Evolutionary conservation across 2,888 invertebrate genomes (phyloP), one percentile per base, ranked within the genome.

Genomic region (Chorisops tibialis): DNA sequence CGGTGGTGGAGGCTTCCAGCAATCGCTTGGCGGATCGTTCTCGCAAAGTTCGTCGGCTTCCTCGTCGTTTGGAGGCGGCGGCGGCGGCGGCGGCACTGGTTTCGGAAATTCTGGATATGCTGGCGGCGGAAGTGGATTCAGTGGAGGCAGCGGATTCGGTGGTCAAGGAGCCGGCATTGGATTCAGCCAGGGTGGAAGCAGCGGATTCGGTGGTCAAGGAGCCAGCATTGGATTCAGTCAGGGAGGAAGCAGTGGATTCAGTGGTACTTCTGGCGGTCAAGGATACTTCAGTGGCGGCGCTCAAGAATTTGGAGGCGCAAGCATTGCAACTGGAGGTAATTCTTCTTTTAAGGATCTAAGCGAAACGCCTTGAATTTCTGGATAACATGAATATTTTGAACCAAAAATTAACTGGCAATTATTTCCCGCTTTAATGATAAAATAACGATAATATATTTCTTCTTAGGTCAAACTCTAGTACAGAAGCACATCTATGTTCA

Each of bases 401-500:
- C 16, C 41, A 6, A 41, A 47, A 19, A 1, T 4, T 3, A 16
- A 9, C 9, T 21, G 12, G 21, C 14, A 47, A 1, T 16, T 4
- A 19, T 47, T 16, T 12, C 19, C 30, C 30, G 30, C 12, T 6
- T 18, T n/a, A n/a, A n/a, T n/a, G n/a, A n/a, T n/a, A n/a, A n/a
- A n/a, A n/a, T n/a, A n/a, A n/a, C n/a, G n/a, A n/a, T n/a, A n/a
- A n/a, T n/a, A n/a, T n/a, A n/a, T n/a, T n/a, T n/a, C 30, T 2
- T 30, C 30, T 30, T 2, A 30, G 30, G 77, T 48, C 72, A 76
- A 66, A 78, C 75, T 48, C 81, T 89, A 43, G 87, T 91, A 67
- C 90, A 90, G 75, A 91, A 91, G 74, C 91, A 90, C 82, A 91
- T 90, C 77, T 93, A 92, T 82, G 92, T 93, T 4, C 92, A 92